A percentile compares a stretch with the other conserved stretches of the same genome.
phyloP scores from a whole-genome alignment of 2,888 invertebrate genomes.

The Mechanitis messenoides region DNA sequence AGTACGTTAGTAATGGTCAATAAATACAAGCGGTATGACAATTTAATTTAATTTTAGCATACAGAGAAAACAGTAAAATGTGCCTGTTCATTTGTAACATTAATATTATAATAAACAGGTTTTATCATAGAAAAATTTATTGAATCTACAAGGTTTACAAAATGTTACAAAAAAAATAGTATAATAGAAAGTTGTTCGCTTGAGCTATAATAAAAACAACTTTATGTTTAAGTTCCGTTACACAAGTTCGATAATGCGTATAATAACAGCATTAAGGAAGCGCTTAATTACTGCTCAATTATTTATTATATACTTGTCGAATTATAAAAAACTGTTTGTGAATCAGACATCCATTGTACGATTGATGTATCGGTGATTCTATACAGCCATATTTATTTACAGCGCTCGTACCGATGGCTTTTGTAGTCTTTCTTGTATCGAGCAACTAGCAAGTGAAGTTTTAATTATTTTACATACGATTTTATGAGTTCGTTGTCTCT shows the following conservation, averaged over 20 bases:
- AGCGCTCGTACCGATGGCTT: background rate
- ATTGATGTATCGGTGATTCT: background rate
- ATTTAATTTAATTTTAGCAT: slow-evolving; percentile 40
- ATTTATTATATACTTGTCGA: slow-evolving; percentile 17
- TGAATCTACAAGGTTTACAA: too few relatives aligned
- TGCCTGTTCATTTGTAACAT: too few relatives aligned
- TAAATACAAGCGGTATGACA: slow-evolving; percentile 39
- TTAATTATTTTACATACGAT: slow-evolving; percentile 46
- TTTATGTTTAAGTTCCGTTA: slow-evolving; percentile 11
- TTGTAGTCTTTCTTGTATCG: slow-evolving; percentile 15
- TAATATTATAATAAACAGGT: too few relatives aligned
- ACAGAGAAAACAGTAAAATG: slow-evolving; percentile 23
- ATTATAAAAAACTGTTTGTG: slow-evolving; percentile 13
- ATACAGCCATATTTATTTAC: background rate
- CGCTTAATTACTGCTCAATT: slow-evolving; percentile 16
- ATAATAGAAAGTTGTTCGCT: slow-evolving; percentile 16
- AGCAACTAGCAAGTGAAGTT: slow-evolving; percentile 35
- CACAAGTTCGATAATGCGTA: slow-evolving; percentile 16
- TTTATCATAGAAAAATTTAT: too few relatives aligned
- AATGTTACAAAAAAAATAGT: too few relatives aligned
- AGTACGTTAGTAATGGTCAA: slow-evolving; percentile 40
- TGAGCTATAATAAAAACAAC: slow-evolving; percentile 6
- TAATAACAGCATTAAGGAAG: slow-evolving; percentile 21
- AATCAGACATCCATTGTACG: too few relatives aligned
- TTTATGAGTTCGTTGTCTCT: slow-evolving; percentile 74